Percentiles rank a stretch among this genome's conserved stretches.
These are phyloP conservation scores for Scaptomyza parva DNA, from an alignment of 2,888 invertebrate species.

Conservation along the genomic window DNA sequence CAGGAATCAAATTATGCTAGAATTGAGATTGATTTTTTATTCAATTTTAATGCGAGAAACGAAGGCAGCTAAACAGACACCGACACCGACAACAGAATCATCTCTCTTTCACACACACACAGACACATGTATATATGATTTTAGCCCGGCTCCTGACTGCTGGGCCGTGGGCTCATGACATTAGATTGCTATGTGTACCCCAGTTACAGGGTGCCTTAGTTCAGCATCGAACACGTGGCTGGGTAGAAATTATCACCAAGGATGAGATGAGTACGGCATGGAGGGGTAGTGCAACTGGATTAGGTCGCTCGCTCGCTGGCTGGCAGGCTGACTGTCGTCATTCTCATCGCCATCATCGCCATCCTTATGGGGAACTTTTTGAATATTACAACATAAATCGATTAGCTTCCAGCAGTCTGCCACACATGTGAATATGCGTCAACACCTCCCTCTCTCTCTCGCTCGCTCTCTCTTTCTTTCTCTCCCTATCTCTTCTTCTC, in stretches of 20 bases:
- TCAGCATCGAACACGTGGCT: constrained; percentile 60
- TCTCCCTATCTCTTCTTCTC: constrained; percentile 29
- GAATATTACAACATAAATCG: constrained; percentile 81
- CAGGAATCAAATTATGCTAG: constrained; percentile 83
- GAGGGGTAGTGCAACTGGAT: constrained; percentile 74
- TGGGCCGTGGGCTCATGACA: constrained; percentile 35
- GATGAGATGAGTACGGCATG: constrained; percentile 56
- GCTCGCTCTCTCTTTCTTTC: neutral
- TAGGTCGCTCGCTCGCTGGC: constrained; percentile 58
- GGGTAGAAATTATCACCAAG: constrained; percentile 62
- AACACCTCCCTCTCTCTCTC: neutral
- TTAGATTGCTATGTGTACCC: constrained; percentile 29
- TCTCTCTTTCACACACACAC: constrained; percentile 25
- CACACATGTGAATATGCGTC: constrained; percentile 36
- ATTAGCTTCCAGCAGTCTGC: constrained; percentile 76
- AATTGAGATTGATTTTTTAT: constrained; percentile 84
- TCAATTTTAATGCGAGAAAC: constrained; percentile 84
- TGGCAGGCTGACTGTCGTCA: constrained; percentile 35
- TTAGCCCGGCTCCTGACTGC: constrained; percentile 26
- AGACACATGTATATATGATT: constrained; percentile 16
- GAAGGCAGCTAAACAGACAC: constrained; percentile 80
- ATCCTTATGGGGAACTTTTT: constrained; percentile 78
- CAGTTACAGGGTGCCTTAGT: constrained; percentile 63
- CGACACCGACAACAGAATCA: constrained; percentile 42
- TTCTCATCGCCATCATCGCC: constrained; percentile 27